Base-by-base conservation (phyloP, 2,113 vertebrate genomes). In the Pantherophis guttatus region DNA sequence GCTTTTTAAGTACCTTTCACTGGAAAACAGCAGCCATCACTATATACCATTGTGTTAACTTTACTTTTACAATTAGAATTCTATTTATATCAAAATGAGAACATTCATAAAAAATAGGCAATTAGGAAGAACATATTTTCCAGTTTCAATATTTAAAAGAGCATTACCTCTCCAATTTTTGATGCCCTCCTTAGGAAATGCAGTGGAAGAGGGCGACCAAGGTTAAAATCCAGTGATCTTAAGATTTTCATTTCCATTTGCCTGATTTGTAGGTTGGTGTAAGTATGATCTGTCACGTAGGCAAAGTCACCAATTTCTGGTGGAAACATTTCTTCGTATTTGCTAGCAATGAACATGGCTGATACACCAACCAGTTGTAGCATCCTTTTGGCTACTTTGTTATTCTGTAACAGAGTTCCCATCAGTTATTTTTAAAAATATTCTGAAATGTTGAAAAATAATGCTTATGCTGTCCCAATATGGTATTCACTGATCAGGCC, bases 271-370 rank as follows among this genome's bases (percentile, higher is more conserved):
- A 95, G 87, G 0, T 97, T 98, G 26, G 97, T 98, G 89, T 98
- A 99, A 10, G 97, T 97, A 0, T 96, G 8, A 94, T 98, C 97
- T 0, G 98, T 99, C 89, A 98, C 94, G 23, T 95, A 98, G 62
- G 96, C 97, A 87, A 99, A 98, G 90, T 98, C 98, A 0, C 93
- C 97, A n/a, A 98, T 97, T 95, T 96, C 91, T 0, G 98, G 98
- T 5, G 98, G 97, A 94, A 97, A 97, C 94, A 98, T 97, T 95
- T 99, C 99, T 96, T 99, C 98, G 0, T 98, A 99, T 95, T 99
- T 99, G 91, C 98, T 98, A n/a, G 98, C 98, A 92, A 98, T 94
- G 39, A 99, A 98, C 98, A 99, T 98, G 81, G 98, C 98, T 0
- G 98, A 98, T n/a, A 99, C 97, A 0, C 98, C 98, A 50, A 99